Conservation (phyloP, 2,113 vertebrate genomes). For the Pedionomus torquatus region DNA sequence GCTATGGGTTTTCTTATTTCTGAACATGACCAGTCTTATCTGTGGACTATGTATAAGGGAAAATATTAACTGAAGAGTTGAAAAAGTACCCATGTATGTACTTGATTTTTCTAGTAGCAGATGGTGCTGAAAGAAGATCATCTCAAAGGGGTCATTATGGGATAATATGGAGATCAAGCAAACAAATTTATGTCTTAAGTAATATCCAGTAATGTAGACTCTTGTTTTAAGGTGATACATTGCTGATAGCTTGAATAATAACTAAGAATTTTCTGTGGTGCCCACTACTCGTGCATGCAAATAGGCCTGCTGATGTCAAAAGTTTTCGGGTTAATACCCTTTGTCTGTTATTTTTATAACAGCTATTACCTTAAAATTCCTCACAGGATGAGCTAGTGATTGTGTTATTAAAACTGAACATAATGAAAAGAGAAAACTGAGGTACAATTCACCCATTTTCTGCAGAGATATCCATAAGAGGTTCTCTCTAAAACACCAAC, state of each 20-base stretch:
- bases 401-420: not conserved
- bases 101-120: constrained; percentile 53
- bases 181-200: constrained; percentile 17
- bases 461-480: not conserved
- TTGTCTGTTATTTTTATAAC: not conserved
- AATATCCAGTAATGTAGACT: not conserved
- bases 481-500: not conserved
- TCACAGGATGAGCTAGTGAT: not conserved
- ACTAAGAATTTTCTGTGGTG: not conserved
- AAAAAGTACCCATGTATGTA: constrained; percentile 23
- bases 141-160: constrained; percentile 42
- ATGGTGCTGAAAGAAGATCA: constrained; percentile 50
- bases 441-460: not conserved
- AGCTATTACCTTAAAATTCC: not conserved
- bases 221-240: not conserved
- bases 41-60: not conserved
- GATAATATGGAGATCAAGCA: constrained; percentile 31
- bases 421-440: not conserved
- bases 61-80: not conserved
- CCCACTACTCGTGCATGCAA: not conserved
- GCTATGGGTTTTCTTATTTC: not conserved
- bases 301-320: not conserved
- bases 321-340: not conserved
- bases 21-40: not conserved
- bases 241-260: not conserved